These are phyloP conservation scores for Luscinia luscinia DNA, from an alignment of 2,797 vertebrate genomes.

Conservation along the genomic window DNA sequence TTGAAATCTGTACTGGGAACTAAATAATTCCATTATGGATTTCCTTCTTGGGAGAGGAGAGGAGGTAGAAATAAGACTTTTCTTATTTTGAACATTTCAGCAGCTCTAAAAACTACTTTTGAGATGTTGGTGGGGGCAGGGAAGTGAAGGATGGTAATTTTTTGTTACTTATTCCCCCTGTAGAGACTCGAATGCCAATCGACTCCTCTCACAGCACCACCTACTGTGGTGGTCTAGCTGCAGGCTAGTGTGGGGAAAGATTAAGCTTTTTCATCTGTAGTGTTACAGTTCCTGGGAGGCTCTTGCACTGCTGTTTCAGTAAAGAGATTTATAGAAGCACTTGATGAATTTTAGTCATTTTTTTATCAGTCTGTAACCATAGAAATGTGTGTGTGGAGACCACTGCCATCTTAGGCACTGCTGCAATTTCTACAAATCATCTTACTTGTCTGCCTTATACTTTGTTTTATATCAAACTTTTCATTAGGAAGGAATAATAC, in stretches of 20 bases:
- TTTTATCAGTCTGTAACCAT: conserved; percentile 35
- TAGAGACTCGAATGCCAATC: neutral
- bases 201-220: conserved; percentile 32
- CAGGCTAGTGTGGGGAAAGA: conserved; percentile 23
- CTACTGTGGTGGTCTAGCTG: conserved; percentile 45
- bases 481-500: neutral
- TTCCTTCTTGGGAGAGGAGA: neutral
- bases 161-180: conserved; percentile 4
- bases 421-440: conserved; percentile 3
- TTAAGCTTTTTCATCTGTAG: conserved; percentile 45
- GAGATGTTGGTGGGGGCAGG: neutral
- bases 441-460: neutral
- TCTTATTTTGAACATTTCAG: neutral
- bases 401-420: neutral
- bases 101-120: neutral
- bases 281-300: conserved; percentile 15
- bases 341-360: conserved; percentile 36
- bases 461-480: neutral
- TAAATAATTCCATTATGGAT: neutral
- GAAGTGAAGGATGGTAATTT: conserved; percentile 9
- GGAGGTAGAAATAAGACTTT: neutral
- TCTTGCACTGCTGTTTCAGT: neutral
- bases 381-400: neutral
- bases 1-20: neutral
- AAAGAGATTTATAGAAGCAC: conserved; percentile 50